Base-by-base conservation (phyloP, 2,113 vertebrate genomes). In the Prietella phreatophila region DNA sequence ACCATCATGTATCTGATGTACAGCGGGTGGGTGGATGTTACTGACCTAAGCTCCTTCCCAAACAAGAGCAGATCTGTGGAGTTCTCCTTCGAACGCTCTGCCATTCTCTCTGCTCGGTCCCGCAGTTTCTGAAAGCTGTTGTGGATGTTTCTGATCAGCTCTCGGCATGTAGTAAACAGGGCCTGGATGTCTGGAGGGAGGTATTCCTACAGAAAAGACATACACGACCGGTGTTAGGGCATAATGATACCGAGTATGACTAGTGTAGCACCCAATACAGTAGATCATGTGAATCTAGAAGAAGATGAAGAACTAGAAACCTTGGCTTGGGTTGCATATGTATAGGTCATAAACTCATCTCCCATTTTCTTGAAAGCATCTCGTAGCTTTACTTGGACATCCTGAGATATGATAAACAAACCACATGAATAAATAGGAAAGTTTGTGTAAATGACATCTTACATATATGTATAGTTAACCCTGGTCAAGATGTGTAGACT, bases 291-390 rank as follows among this genome's bases (percentile, higher is more conserved):
- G n/a, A 63, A 25, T 27, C 53, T 53, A 55, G n/a, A 30, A 79
- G 30, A 79, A 55, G 14, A 53, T 55, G 50, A 83, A 75, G 67
- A 42, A 13, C 84, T 36, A 88, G 89, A 90, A 92, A 90, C 98
- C 98, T 99, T 99, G n/a, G 97, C 97, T 82, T 93, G 96, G 0
- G 96, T 93, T 83, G 98, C 96, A 79, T 96, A 92, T 92, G 93
- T 95, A 91, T 96, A 98, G 22, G 94, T 98, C 95, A 98, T 92
- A 93, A 99, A 99, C 89, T 99, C 98, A 42, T 99, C 98, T 3
- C 98, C 98, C 0, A 94, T 94, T 89, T 96, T 96, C 91, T 97
- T 98, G 85, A 95, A 96, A 36, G 96, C 84, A 69, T 99, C 98
- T 56, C 96, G 96, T 85, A 99, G 93, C 93, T 96, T 98, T 90